Base-by-base conservation (phyloP, 1,140 invertebrate genomes). In the Hylaeus anthracinus region DNA sequence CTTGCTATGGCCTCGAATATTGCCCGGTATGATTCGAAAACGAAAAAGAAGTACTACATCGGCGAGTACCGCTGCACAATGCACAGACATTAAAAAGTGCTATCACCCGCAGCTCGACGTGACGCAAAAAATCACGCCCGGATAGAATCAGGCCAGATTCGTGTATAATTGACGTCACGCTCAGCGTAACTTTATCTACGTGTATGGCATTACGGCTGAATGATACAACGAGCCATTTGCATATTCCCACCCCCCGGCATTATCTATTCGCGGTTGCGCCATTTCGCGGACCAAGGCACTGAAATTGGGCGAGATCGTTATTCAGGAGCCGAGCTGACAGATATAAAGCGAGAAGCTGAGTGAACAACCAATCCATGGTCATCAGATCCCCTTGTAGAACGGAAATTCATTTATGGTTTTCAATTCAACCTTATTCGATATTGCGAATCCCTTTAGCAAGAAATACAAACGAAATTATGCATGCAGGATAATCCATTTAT, bases 241-340 rank as follows among this genome's bases (percentile, higher is more conserved):
- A 85, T 85, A 72, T 80, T 75, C 63, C 74, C 84, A 63, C 67
- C 77, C 75, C 81, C 70, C 66, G 82, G 70, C 72, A 76, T 81
- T 72, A 85, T 85, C 72, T 74, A 77, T 85, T 81, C 84, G 72
- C 72, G 60, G 78, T 86, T 79, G 84, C 53, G 83, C 73, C 72
- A 81, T 85, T 81, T 85, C 83, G 70, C 60, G 63, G 53, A 55
- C 45, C 66, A 70, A 79, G 67, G 56, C 67, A 85, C 79, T 73
- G 66, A 84, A 85, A 85, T 88, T 87, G 74, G 60, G 41, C 64
- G 69, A 58, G 82, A 86, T 87, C 86, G 83, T 87, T 88, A 88
- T 81, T 87, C 82, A 70, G 72, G n/a, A 81, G 51, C 37, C 79
- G 67, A 56, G 63, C 74, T 79, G 85, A 85, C 86, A 82, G 76